Evolutionary conservation across 2,888 invertebrate species (phyloP).

Genomic region (Agrotis exclamationis): DNA sequence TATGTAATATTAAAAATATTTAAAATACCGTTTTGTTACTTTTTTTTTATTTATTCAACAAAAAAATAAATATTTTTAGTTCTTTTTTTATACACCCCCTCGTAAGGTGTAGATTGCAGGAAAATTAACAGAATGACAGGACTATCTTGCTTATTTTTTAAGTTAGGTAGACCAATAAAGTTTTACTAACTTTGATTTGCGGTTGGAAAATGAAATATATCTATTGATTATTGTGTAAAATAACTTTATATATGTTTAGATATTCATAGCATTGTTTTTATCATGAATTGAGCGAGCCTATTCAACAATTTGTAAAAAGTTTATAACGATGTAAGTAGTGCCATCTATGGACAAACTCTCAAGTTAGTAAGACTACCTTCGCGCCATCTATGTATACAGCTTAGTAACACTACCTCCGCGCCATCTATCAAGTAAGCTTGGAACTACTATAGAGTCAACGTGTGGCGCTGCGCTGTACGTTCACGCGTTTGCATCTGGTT

Average conservation of each 20-base stretch:
- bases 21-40: too few relatives aligned
- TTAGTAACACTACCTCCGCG: constrained; percentile 4
- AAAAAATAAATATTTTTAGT: too few relatives aligned
- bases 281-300: background rate
- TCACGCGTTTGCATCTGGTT: background rate
- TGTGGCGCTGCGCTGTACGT: constrained; percentile 69
- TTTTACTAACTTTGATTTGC: constrained; percentile 13
- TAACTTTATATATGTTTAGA: too few relatives aligned
- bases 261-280: background rate
- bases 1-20: too few relatives aligned
- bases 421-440: constrained; percentile 48
- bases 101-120: background rate
- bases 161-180: background rate
- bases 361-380: background rate
- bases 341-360: constrained; percentile 20
- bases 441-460: constrained; percentile 26
- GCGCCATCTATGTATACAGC: constrained; percentile 22
- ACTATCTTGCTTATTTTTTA: background rate
- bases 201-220: constrained; percentile 3
- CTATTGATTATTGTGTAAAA: background rate
- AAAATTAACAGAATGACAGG: background rate
- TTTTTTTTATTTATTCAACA: too few relatives aligned
- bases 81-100: too few relatives aligned
- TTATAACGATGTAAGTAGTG: background rate
- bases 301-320: background rate